Percentiles rank a stretch among this genome's conserved stretches.
Conservation (phyloP, 2,113 vertebrate genomes). For the Rhombomys opimus region DNA sequence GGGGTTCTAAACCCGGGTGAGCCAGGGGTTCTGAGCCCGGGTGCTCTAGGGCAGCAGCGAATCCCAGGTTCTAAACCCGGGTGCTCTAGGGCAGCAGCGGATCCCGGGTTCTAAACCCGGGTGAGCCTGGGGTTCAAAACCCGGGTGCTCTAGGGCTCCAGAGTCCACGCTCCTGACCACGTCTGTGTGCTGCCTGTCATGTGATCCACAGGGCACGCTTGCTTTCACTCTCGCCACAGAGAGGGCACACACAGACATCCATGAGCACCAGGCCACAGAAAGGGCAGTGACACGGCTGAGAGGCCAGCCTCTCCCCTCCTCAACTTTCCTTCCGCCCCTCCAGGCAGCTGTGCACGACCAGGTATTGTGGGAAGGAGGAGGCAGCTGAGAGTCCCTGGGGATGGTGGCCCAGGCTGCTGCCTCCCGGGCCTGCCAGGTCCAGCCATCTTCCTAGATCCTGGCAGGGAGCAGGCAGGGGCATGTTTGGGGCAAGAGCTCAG, state of each 20-base stretch:
- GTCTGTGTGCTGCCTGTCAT: constrained; percentile 51
- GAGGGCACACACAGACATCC: not conserved
- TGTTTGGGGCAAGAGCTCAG: constrained; percentile 69
- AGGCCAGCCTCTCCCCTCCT: constrained; percentile 25
- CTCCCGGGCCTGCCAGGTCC: constrained; percentile 56
- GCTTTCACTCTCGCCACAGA: constrained; percentile 53
- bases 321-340: not conserved
- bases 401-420: constrained; percentile 61
- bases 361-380: constrained; percentile 59
- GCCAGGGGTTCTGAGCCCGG: not conserved
- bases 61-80: no score
- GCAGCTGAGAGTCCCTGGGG: constrained; percentile 42
- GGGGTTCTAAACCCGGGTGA: no score
- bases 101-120: no score
- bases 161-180: constrained; percentile 42
- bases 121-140: no score
- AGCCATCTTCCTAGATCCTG: constrained; percentile 57
- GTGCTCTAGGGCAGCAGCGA: no score
- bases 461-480: constrained; percentile 76
- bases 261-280: constrained; percentile 16
- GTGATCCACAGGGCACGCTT: constrained; percentile 47
- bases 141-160: not conserved
- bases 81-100: no score
- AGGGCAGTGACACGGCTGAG: constrained; percentile 24
- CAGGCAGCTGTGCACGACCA: constrained; percentile 42